phyloP scores from a whole-genome alignment of 2,797 vertebrate species.

The Neoniphon sammara region DNA sequence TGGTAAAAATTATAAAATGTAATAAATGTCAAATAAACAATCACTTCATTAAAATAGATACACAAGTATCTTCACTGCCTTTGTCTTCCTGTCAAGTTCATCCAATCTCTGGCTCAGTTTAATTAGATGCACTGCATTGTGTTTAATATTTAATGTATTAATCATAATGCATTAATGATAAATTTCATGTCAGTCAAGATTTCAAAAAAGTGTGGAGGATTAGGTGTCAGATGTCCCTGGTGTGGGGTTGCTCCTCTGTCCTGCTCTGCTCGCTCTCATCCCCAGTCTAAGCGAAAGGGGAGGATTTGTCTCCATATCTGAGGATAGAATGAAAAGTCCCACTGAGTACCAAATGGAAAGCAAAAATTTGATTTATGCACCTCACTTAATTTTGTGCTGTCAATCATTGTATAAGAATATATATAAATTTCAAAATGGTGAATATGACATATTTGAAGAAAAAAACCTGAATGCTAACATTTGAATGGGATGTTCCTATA shows the following conservation, averaged over 20 bases:
- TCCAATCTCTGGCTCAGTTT: background rate
- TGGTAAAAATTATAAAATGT: background rate
- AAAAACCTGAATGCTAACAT: too few relatives aligned
- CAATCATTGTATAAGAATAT: too few relatives aligned
- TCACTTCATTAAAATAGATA: background rate
- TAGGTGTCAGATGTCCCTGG: constrained; percentile 4
- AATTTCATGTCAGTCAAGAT: background rate
- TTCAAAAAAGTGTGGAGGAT: background rate
- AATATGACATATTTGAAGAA: too few relatives aligned
- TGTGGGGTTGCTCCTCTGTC: background rate
- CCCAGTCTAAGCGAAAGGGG: background rate
- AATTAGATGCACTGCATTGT: constrained; percentile 2
- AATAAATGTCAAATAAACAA: background rate
- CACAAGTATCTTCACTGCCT: background rate
- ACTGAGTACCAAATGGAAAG: background rate
- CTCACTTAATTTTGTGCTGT: too few relatives aligned
- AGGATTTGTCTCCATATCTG: background rate
- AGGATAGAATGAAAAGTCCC: background rate
- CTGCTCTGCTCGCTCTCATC: background rate
- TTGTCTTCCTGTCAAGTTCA: background rate
- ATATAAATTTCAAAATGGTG: too few relatives aligned
- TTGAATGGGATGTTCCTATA: too few relatives aligned
- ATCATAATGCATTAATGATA: background rate
- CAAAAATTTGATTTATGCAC: background rate
- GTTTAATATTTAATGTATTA: background rate